A percentile compares a stretch with the other conserved stretches of the same genome.
Evolutionary conservation across 2,113 vertebrate genomes (phyloP).

Genomic region (Cephalopholis sonnerati): DNA sequence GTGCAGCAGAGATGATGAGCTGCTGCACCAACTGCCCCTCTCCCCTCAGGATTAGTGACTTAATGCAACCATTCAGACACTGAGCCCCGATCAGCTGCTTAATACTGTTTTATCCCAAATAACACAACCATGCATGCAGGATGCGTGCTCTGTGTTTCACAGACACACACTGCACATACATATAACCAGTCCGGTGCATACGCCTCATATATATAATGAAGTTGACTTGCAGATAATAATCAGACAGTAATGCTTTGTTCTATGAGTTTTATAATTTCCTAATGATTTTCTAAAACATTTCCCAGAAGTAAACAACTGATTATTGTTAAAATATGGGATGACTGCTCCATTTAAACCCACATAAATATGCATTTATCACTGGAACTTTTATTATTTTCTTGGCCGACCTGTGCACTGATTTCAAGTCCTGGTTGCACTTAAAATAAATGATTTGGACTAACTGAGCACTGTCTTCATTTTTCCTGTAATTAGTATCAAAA

Average conservation of each 20-base stretch:
- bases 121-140: slow-evolving; percentile 30
- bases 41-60: slow-evolving; percentile 79
- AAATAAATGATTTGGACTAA: not conserved
- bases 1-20: slow-evolving; percentile 31
- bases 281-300: not conserved
- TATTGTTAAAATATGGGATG: not conserved
- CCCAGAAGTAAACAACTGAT: not conserved
- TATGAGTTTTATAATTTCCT: not conserved
- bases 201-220: not conserved
- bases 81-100: slow-evolving; percentile 83
- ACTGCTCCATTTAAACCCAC: not conserved
- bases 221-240: not conserved
- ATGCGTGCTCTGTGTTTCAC: not conserved
- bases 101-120: slow-evolving; percentile 79
- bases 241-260: not conserved
- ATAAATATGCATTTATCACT: not conserved
- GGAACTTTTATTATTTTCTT: not conserved
- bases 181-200: not conserved
- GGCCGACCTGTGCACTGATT: not conserved
- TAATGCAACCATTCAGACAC: slow-evolving; percentile 83
- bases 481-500: not conserved
- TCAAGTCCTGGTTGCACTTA: not conserved
- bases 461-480: not conserved
- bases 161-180: not conserved
- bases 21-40: slow-evolving; percentile 57